Base-by-base conservation (phyloP, 2,888 invertebrate genomes). In the Aporophyla nigra region DNA sequence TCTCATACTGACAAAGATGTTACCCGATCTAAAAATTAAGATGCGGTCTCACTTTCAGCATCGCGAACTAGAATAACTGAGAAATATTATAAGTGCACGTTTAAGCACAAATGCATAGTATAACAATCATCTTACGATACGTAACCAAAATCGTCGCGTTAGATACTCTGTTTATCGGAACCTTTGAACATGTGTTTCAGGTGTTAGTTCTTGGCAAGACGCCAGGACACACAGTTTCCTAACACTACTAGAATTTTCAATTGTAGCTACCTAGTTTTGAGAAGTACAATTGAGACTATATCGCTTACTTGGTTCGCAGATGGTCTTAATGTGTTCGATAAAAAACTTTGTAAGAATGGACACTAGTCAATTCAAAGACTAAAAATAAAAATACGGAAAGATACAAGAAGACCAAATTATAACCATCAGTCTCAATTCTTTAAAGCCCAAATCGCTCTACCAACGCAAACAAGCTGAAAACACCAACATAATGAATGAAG, bases 161-260 rank as follows among this genome's bases (percentile, higher is more conserved):
- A 65, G 62, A 63, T 71, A 54, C 49, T 54, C 72, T 24, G 54
- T 43, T 71, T 73, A 56, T 71, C 59, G 59, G 59, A 14, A 68
- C 21, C 43, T 68, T 62, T 46, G 51, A 69, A 82, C 83, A 83
- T 54, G 68, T 82, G 83, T 71, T 77, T 16, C 71, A 78, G 73
- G 78, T 77, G 72, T 70, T 19, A 51, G 61, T 49, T 53, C 65
- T 58, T 82, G 86, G 83, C 73, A n/a, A 1, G 0, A 9, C 69
- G 72, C 83, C 83, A 85, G 71, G 71, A 24, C 24, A 24, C 53
- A 78, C 27, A 43, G 62, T 66, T 70, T 56, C 71, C 62, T 43
- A 24, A 83, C 63, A 33, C 71, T 33, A 33, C 56, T 62, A 61
- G 86, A 68, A 59, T 82, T 85, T 82, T 77, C 71, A 82, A 71